Evolutionary conservation across 2,797 vertebrate genomes (phyloP).

Genomic region (Hapalemur alaotrensis): DNA sequence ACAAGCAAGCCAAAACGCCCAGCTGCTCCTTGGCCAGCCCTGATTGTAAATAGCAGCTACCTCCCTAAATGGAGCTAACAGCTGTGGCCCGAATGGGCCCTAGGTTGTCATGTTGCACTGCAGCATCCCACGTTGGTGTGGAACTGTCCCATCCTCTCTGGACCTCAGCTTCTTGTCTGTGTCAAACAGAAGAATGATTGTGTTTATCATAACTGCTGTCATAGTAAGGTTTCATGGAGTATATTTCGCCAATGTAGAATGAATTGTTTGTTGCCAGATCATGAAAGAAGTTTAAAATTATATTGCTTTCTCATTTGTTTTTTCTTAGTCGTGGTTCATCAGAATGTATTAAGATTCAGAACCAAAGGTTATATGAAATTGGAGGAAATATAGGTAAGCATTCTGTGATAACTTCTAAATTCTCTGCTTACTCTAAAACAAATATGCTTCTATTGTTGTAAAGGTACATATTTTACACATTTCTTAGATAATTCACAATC

Average conservation of each 20-base stretch:
- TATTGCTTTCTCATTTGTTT: constrained; percentile 52
- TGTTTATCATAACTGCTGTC: background rate
- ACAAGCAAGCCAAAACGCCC: background rate
- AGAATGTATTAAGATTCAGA: constrained; percentile 83
- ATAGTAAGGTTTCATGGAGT: background rate
- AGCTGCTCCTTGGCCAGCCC: background rate
- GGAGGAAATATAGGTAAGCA: constrained; percentile 97
- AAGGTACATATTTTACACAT: background rate
- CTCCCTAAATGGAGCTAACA: background rate
- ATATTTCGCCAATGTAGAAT: background rate
- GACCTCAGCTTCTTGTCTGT: background rate
- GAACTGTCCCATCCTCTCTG: background rate
- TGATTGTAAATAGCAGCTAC: too few relatives aligned
- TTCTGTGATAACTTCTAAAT: constrained; percentile 38
- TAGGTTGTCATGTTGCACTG: fast-evolving
- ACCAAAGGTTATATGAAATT: constrained; percentile 93
- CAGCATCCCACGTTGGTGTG: fast-evolving
- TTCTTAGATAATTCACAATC: background rate
- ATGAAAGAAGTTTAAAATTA: constrained; percentile 30
- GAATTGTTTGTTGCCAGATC: background rate
- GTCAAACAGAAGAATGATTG: background rate
- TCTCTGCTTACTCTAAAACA: background rate
- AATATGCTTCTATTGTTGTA: background rate
- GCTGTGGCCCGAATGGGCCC: too few relatives aligned
- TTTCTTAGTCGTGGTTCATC: constrained; percentile 79